A percentile compares a stretch with the other conserved stretches of the same genome.
phyloP scores from a whole-genome alignment of 2,888 invertebrate genomes.

The Macrostomum cliftonense region DNA sequence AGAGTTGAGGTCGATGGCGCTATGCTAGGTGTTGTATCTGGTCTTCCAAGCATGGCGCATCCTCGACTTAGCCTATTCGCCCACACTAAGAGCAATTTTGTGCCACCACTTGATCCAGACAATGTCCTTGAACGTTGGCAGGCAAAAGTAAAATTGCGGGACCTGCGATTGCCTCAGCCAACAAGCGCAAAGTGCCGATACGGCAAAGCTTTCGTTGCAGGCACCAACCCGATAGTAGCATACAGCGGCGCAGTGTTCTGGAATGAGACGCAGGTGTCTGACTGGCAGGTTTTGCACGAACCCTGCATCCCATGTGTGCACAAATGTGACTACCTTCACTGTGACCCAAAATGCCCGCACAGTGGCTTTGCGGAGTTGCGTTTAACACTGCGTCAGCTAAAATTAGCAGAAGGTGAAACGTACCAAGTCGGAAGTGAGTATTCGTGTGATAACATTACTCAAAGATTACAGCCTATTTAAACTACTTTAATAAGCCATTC shows the following conservation, averaged over 20 bases:
- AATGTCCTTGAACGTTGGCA: conserved; percentile 12
- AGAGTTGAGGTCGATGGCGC: background rate
- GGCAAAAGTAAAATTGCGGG: conserved; percentile 13
- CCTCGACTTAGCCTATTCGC: background rate
- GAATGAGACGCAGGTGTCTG: conserved; percentile 12
- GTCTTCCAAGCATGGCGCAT: background rate
- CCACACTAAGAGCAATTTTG: background rate
- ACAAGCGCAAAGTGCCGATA: conserved; percentile 15
- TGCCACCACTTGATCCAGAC: background rate
- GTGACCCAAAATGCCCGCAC: conserved; percentile 13
- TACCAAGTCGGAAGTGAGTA: conserved; percentile 1
- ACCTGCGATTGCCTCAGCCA: conserved; percentile 16
- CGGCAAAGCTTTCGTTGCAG: conserved; percentile 18
- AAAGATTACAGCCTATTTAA: too few relatives aligned
- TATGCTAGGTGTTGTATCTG: background rate
- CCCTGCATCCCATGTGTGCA: conserved; percentile 17
- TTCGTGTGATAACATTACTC: background rate
- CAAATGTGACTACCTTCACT: conserved; percentile 14
- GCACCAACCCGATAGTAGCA: conserved; percentile 16
- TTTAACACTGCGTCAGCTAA: conserved; percentile 10
- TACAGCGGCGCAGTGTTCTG: conserved; percentile 15
- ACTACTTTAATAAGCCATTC: background rate
- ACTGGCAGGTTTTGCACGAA: conserved; percentile 13
- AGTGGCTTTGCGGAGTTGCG: conserved; percentile 8
- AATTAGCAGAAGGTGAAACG: conserved; percentile 5